Conservation (phyloP, 2,797 vertebrate species). For the Dipus sagitta region DNA sequence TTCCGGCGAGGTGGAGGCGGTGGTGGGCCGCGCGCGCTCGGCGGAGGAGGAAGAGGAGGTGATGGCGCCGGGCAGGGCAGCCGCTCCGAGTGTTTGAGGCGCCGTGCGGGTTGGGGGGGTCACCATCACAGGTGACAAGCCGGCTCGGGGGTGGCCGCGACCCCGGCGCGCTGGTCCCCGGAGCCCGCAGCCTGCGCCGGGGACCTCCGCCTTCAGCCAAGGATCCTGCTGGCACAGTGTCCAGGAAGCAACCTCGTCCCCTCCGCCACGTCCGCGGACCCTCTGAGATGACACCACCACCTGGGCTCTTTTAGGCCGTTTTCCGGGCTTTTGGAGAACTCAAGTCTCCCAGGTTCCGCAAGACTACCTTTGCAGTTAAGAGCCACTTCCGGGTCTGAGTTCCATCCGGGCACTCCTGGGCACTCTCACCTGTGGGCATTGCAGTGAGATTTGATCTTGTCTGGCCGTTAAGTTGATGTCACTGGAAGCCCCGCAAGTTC, state of each 20-base stretch:
- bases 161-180: fast-evolving
- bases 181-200: not conserved
- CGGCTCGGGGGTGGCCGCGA: not conserved
- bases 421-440: fast-evolving
- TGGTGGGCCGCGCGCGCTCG: not conserved
- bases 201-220: not conserved
- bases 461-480: not conserved
- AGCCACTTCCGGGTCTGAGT: slow-evolving; percentile 28
- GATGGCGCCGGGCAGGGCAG: slow-evolving; percentile 52
- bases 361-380: not conserved
- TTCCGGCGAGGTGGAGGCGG: not conserved
- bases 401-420: not conserved
- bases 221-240: not conserved
- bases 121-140: slow-evolving; percentile 11
- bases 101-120: not conserved
- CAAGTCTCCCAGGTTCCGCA: not conserved
- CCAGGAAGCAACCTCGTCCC: not conserved
- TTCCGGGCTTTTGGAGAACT: not conserved
- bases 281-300: not conserved
- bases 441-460: not conserved
- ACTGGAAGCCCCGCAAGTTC: not conserved
- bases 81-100: not conserved
- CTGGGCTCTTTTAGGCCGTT: not conserved
- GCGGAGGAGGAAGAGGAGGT: slow-evolving; percentile 56
- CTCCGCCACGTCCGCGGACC: not conserved